Conservation (phyloP, 2,113 vertebrate species). For the Hystrix brachyura region DNA sequence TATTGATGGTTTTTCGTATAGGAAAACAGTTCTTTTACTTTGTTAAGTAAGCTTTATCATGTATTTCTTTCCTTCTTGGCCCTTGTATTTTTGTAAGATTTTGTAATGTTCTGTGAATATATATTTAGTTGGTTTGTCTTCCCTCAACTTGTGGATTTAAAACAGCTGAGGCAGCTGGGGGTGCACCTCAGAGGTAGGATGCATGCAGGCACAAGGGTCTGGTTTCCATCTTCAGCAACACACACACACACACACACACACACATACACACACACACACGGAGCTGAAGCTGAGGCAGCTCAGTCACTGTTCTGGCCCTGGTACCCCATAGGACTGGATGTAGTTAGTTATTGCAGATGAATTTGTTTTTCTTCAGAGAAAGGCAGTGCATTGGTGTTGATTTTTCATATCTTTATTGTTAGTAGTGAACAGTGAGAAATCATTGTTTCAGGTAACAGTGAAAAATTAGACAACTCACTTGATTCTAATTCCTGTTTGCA, state of each 20-base stretch:
- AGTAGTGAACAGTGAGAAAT: background rate
- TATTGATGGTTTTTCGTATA: background rate
- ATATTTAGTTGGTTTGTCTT: slow-evolving; percentile 2
- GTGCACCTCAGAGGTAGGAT: background rate
- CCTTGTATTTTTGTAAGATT: background rate
- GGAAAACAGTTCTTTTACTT: background rate
- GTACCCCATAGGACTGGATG: background rate
- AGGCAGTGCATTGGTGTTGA: background rate
- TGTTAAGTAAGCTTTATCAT: background rate
- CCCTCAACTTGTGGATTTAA: background rate
- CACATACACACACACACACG: background rate
- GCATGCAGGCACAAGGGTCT: background rate
- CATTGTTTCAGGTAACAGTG: slow-evolving; percentile 11
- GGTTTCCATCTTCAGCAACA: background rate
- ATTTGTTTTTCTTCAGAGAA: slow-evolving; percentile 42
- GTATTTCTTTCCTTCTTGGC: background rate
- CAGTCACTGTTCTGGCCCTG: background rate
- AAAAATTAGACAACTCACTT: slow-evolving; percentile 33
- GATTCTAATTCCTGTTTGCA: background rate
- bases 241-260: background rate
- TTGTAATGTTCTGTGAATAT: background rate
- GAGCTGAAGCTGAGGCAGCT: background rate
- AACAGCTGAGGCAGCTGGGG: background rate
- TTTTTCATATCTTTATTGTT: slow-evolving; percentile 42
- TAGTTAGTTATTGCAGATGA: background rate